phyloP scores from a whole-genome alignment of 2,113 vertebrate genomes.

The Pedionomus torquatus region DNA sequence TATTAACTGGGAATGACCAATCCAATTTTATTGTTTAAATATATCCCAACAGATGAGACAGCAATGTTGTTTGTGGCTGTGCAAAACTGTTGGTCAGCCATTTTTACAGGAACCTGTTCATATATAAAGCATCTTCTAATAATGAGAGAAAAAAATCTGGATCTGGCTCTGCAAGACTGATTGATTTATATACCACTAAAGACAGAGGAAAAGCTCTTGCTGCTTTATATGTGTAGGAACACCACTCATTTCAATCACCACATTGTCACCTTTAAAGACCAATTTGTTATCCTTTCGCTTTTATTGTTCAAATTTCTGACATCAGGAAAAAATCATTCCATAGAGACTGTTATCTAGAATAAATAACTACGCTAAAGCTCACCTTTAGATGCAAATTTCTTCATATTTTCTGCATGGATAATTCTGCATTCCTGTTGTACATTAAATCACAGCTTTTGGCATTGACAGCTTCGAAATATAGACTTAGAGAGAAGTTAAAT shows the following conservation, averaged over 20 bases:
- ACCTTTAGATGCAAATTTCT: background rate
- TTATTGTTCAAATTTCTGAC: constrained; percentile 4
- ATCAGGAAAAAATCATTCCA: background rate
- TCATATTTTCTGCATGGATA: background rate
- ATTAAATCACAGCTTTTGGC: background rate
- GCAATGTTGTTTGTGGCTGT: background rate
- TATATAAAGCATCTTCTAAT: background rate
- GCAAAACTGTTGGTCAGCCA: background rate
- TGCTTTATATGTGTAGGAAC: background rate
- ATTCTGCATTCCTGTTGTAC: background rate
- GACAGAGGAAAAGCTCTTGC: background rate
- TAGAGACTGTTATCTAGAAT: background rate
- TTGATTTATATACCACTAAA: constrained; percentile 16
- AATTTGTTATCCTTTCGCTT: constrained; percentile 13
- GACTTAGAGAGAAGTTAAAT: background rate
- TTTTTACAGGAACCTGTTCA: background rate
- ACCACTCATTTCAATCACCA: constrained; percentile 6
- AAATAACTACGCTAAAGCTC: background rate
- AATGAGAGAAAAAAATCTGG: background rate
- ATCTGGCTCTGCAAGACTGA: background rate
- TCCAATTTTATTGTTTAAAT: background rate
- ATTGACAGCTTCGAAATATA: background rate
- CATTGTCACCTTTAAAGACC: background rate
- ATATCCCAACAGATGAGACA: background rate
- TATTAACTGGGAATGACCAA: background rate